These are phyloP conservation scores for Berghia stephanieae DNA, from an alignment of 1,140 invertebrate species.

Conservation along the genomic window DNA sequence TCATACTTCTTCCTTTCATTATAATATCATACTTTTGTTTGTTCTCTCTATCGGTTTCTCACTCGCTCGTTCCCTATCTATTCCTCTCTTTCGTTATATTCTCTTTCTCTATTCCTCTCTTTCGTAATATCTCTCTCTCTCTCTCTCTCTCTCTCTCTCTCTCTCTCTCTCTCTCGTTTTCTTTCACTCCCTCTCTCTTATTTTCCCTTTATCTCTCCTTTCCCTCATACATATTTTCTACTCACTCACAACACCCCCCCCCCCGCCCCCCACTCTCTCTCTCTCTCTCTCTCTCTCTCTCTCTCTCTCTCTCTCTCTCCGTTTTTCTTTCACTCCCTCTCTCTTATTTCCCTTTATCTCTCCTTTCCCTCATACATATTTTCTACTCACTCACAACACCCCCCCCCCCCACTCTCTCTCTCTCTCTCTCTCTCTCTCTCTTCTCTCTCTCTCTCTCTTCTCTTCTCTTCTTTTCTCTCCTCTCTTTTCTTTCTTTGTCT, in stretches of 20 bases:
- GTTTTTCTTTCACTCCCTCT: neutral
- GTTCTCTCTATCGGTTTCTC: neutral
- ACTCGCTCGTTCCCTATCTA: neutral
- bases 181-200: neutral
- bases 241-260: neutral
- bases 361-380: too few species aligned
- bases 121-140: neutral
- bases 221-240: neutral
- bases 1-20: too few species aligned
- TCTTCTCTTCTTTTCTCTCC: neutral
- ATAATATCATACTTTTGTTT: neutral
- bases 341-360: too few species aligned
- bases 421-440: too few species aligned
- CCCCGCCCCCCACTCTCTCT: neutral
- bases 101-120: neutral
- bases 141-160: too few species aligned
- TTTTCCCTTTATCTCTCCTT: neutral
- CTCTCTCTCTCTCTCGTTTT: neutral
- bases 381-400: too few species aligned
- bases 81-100: too few species aligned
- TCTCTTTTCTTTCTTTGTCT: neutral
- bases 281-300: slow-evolving; percentile 24
- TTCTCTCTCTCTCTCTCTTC: neutral
- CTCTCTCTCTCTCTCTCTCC: slow-evolving; percentile 21
- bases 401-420: too few species aligned